Conservation (phyloP, 1,140 invertebrate genomes). For the Probaryconus sp. region DNA sequence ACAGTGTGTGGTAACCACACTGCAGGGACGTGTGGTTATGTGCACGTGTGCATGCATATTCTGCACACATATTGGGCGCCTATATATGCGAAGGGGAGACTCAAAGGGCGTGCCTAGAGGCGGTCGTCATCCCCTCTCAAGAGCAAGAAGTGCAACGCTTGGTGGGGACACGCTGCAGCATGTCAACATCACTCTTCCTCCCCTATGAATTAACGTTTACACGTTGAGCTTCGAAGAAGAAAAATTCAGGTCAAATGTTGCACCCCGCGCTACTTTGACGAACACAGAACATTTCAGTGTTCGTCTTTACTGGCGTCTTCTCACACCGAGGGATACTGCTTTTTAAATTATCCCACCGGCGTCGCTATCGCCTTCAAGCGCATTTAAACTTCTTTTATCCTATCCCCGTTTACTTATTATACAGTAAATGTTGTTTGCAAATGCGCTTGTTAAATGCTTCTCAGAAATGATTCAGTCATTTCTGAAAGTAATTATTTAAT, state of each 20-base stretch:
- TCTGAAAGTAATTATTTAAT: no score
- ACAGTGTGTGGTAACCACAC: constrained; percentile 31
- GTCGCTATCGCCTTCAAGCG: no score
- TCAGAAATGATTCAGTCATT: no score
- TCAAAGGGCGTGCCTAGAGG: constrained; percentile 77
- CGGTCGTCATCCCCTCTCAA: constrained; percentile 74
- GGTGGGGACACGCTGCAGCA: constrained; percentile 49
- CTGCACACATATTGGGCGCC: constrained; percentile 2
- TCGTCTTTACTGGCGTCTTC: constrained; percentile 20
- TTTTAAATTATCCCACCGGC: constrained; percentile 2
- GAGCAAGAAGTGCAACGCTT: constrained; percentile 50
- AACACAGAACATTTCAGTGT: constrained; percentile 2
- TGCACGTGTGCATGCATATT: constrained; percentile 26
- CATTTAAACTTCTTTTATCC: no score
- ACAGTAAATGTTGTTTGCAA: no score
- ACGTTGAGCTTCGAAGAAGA: constrained; percentile 9
- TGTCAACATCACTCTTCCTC: constrained; percentile 50
- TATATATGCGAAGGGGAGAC: constrained; percentile 37
- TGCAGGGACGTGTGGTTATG: not conserved
- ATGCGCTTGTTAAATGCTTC: no score
- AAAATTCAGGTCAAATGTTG: constrained; percentile 56
- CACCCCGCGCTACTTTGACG: constrained; percentile 40
- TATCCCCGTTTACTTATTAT: no score
- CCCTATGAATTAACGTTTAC: constrained; percentile 34
- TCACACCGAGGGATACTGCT: constrained; percentile 5